Conservation (phyloP, 2,888 invertebrate species). For the Aleiodes alternator region DNA sequence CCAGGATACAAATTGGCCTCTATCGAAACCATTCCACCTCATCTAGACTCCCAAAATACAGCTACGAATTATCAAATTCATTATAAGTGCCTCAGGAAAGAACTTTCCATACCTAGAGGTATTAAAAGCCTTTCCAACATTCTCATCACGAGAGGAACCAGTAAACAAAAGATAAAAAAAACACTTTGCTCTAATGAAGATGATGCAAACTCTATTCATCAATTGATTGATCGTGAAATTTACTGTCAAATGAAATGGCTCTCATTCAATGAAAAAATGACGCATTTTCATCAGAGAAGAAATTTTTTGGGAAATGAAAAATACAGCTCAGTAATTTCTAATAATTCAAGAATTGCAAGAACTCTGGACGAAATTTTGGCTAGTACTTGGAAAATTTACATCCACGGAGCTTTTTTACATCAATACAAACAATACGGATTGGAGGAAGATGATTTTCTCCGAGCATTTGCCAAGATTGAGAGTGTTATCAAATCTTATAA, state of each 20-base stretch:
- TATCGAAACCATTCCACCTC: constrained; percentile 66
- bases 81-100: constrained; percentile 66
- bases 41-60: constrained; percentile 16
- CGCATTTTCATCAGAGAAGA: constrained; percentile 72
- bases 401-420: constrained; percentile 76
- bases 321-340: constrained; percentile 74
- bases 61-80: constrained; percentile 72
- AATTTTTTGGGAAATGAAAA: constrained; percentile 73
- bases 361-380: constrained; percentile 73
- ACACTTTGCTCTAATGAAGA: constrained; percentile 53
- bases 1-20: constrained; percentile 76
- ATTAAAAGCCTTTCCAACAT: constrained; percentile 67
- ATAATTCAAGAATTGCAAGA: constrained; percentile 73
- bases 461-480: constrained; percentile 76
- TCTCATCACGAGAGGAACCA: constrained; percentile 73
- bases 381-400: constrained; percentile 76
- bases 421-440: constrained; percentile 76
- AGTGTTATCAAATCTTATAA: constrained; percentile 75
- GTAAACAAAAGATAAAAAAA: neutral
- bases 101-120: constrained; percentile 45
- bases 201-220: constrained; percentile 60
- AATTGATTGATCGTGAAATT: constrained; percentile 68
- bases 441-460: constrained; percentile 75
- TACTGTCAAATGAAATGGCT: constrained; percentile 73
- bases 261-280: constrained; percentile 66